Conservation (phyloP, 2,888 invertebrate genomes). For the Cryptosula pallasiana region DNA sequence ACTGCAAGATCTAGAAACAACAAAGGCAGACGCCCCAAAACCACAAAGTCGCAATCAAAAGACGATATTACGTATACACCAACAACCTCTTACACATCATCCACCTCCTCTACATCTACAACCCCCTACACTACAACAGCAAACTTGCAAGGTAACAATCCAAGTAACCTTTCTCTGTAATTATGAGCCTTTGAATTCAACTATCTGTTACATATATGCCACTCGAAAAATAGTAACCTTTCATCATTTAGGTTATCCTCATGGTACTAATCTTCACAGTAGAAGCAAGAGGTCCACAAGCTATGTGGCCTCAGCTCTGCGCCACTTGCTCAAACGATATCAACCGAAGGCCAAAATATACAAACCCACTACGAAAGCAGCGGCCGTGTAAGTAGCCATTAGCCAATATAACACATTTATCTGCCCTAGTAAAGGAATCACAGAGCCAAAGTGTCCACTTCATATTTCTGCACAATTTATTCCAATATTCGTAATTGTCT, state of each 20-base stretch:
- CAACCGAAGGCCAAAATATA: background rate
- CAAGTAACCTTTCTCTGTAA: no score
- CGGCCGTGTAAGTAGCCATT: no score
- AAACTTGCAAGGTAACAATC: background rate
- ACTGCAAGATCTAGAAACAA: background rate
- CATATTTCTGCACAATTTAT: no score
- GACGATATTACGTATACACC: background rate
- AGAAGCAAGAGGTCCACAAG: background rate
- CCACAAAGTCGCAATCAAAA: background rate
- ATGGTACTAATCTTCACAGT: background rate
- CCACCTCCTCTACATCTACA: conserved; percentile 1
- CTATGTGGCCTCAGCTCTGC: background rate
- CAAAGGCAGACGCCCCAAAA: background rate
- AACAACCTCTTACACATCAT: background rate
- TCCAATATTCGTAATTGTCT: background rate
- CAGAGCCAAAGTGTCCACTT: no score
- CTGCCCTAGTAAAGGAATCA: no score
- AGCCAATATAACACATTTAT: no score
- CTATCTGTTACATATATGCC: no score
- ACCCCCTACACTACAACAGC: background rate
- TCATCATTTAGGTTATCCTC: background rate
- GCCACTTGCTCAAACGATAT: background rate
- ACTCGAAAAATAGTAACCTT: no score
- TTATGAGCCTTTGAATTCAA: no score
- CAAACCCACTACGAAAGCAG: no score